Conservation (phyloP, 2,797 vertebrate species). For the Enteromius radiatus region DNA sequence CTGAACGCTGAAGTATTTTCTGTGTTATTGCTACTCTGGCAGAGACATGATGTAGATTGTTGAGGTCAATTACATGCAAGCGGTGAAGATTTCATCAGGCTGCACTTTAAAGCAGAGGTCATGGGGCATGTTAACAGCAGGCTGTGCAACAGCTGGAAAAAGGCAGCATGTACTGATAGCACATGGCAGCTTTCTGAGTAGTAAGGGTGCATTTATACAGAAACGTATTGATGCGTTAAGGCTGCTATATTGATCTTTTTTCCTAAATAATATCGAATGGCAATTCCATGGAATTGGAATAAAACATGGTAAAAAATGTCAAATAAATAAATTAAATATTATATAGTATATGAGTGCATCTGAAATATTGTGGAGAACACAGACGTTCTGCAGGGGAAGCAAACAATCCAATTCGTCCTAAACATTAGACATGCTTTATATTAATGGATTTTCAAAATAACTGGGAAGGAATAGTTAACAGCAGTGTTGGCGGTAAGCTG, state of each 20-base stretch:
- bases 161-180: neutral
- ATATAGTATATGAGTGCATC: too few relatives aligned
- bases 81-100: neutral
- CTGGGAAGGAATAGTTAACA: too few relatives aligned
- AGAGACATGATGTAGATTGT: neutral
- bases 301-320: too few relatives aligned
- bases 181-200: neutral
- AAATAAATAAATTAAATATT: too few relatives aligned
- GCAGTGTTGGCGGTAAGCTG: too few relatives aligned
- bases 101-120: neutral
- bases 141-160: neutral
- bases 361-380: neutral
- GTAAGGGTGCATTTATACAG: neutral
- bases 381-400: neutral
- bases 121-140: neutral
- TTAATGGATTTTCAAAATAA: too few relatives aligned
- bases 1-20: neutral
- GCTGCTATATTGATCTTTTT: neutral
- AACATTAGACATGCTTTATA: neutral
- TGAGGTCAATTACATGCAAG: constrained; percentile 5
- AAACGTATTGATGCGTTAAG: neutral
- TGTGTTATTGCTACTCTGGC: neutral
- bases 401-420: neutral
- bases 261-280: too few relatives aligned
- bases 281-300: too few relatives aligned